A percentile compares a stretch with the other conserved stretches of the same genome.
These are phyloP conservation scores for Hippopotamyrus pictus DNA, from an alignment of 2,797 vertebrate genomes.

Conservation along the genomic window DNA sequence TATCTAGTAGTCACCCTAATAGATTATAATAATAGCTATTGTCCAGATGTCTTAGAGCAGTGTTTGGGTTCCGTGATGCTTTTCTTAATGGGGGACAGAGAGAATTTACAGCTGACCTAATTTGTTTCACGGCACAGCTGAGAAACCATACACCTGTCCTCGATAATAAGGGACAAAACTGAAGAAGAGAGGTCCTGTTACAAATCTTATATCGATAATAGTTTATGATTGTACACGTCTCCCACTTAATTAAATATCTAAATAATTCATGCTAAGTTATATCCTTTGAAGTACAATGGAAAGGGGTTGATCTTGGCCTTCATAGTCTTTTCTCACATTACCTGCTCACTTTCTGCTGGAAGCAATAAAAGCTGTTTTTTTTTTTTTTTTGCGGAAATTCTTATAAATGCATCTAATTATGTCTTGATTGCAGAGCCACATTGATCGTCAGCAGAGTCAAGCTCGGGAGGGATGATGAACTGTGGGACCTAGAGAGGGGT, in stretches of 20 bases:
- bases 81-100: background rate
- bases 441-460: background rate
- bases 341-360: background rate
- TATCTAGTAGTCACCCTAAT: background rate
- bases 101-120: background rate
- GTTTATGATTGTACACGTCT: background rate
- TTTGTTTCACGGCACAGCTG: background rate
- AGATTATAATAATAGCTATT: constrained; percentile 1
- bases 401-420: background rate
- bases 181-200: background rate
- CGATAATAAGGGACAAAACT: background rate
- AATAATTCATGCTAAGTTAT: background rate
- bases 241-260: background rate
- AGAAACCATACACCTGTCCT: background rate
- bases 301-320: background rate
- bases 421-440: background rate
- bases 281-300: background rate
- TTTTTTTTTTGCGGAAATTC: background rate
- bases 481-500: background rate
- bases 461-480: background rate
- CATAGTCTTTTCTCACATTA: background rate
- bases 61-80: background rate
- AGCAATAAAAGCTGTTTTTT: background rate
- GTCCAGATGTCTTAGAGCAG: background rate
- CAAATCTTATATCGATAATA: background rate